Conservation (phyloP, 2,113 vertebrate species). For the Dromas ardeola region DNA sequence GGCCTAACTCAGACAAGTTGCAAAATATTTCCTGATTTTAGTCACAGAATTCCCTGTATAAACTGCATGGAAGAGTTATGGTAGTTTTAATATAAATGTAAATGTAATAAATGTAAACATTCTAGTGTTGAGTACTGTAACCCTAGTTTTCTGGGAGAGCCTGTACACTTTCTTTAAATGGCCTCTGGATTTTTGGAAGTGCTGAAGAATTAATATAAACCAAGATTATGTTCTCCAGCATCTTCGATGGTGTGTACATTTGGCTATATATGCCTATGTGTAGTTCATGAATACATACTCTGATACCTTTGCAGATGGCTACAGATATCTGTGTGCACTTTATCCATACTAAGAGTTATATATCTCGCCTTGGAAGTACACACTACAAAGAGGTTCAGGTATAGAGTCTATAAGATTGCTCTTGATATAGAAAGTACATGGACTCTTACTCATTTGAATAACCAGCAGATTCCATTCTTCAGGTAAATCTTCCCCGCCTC, state of each 20-base stretch:
- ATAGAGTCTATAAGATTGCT: neutral
- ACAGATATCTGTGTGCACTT: neutral
- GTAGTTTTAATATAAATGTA: neutral
- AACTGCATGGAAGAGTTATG: neutral
- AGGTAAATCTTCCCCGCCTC: slow-evolving; percentile 51
- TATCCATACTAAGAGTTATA: neutral
- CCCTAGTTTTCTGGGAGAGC: neutral
- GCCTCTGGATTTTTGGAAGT: neutral
- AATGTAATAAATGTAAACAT: neutral
- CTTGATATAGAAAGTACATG: neutral
- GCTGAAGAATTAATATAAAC: neutral
- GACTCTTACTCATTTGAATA: neutral
- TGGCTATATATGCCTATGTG: accelerated
- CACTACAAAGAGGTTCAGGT: neutral
- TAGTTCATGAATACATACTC: neutral
- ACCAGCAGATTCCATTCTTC: neutral
- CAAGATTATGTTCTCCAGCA: neutral
- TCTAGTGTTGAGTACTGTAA: neutral
- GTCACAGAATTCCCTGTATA: neutral
- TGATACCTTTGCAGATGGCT: neutral
- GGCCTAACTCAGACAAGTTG: neutral
- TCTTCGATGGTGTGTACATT: neutral
- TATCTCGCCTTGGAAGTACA: neutral
- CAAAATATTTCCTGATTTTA: neutral
- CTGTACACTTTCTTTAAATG: neutral